Percentiles rank a stretch among this genome's conserved stretches.
Evolutionary conservation across 1,140 invertebrate species (phyloP).

Genomic region (Lordiphosa collinella): DNA sequence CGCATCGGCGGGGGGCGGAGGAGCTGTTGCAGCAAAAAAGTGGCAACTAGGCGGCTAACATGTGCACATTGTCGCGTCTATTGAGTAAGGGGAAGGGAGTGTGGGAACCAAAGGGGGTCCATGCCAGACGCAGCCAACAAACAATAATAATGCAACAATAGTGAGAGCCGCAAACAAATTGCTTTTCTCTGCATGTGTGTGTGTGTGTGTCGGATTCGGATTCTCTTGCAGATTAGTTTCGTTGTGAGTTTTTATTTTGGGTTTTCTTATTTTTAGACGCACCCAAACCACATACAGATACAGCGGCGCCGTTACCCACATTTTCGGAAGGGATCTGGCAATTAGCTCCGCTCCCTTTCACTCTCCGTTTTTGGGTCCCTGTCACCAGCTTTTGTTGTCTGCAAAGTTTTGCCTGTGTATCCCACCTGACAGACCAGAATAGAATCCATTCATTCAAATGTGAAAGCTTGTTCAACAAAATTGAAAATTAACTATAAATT

Average conservation of each 20-base stretch:
- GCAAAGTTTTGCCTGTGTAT: constrained; percentile 1
- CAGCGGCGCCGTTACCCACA: too few relatives aligned
- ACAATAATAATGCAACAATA: constrained; percentile 78
- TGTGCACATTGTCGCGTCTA: constrained; percentile 26
- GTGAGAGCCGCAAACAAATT: constrained; percentile 72
- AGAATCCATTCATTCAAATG: constrained; percentile 69
- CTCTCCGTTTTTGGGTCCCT: not conserved
- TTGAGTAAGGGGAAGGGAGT: not conserved
- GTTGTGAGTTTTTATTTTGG: constrained; percentile 56
- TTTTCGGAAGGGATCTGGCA: too few relatives aligned
- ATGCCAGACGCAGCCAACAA: constrained; percentile 39
- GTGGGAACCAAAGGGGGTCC: too few relatives aligned
- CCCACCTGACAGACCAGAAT: constrained; percentile 27
- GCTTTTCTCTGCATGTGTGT: constrained; percentile 40
- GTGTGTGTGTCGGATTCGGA: constrained; percentile 30
- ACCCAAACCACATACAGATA: not conserved
- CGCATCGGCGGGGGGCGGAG: constrained; percentile 11
- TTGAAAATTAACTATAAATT: constrained; percentile 78
- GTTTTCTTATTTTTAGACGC: constrained; percentile 44
- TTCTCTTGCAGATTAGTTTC: constrained; percentile 75
- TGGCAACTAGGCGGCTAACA: constrained; percentile 54
- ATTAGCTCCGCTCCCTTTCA: not conserved
- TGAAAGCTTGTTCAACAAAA: constrained; percentile 69
- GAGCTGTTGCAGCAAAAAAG: constrained; percentile 29
- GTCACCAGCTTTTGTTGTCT: not conserved